Evolutionary conservation across 92 coral and sea anemone species (phyloP), one percentile per base, ranked within the genome.

Genomic region (Actinostola sp.): DNA sequence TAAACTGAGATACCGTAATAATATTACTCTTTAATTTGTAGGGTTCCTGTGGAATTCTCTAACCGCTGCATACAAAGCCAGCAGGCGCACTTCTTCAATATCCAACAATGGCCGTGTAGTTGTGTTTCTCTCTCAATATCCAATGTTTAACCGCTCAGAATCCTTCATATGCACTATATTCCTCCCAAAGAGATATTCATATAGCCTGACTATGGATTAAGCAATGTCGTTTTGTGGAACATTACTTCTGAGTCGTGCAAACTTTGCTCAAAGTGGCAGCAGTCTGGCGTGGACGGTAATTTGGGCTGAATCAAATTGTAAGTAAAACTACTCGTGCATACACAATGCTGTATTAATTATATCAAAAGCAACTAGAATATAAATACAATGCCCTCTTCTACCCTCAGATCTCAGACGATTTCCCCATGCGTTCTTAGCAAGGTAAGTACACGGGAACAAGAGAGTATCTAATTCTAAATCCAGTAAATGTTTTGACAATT

Each of bases 391-490:
- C 2, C 28, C 13, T 62, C 4, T 35, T 62, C 10, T 46, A 49
- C 55, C 25, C 20, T 2, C 27, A 67, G 72, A 67, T 67, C 15
- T n/a, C 12, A 16, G 60, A 33, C 25, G 72, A 67, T 67, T 67
- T 12, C 59, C 72, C 8, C 57, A 49, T 46, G 32, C 7, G 1
- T 45, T 30, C 10, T 30, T 6, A 9, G 36, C 63, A 27, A 57
- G 63, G 63, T 57, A 27, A 9, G 39, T 57, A 11, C 4, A 36
- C 42, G 6, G 42, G 6, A n/a, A n/a, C n/a, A n/a, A n/a, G n/a
- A n/a, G n/a, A n/a, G n/a, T n/a, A n/a, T n/a, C n/a, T n/a, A n/a
- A n/a, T n/a, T n/a, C n/a, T n/a, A n/a, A n/a, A n/a, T n/a, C n/a
- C n/a, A n/a, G n/a, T n/a, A n/a, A n/a, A n/a, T n/a, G 44, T 39